A percentile compares a stretch with the other conserved stretches of the same genome.
phyloP scores from a whole-genome alignment of 2,113 vertebrate genomes.

The Phrynosoma platyrhinos region DNA sequence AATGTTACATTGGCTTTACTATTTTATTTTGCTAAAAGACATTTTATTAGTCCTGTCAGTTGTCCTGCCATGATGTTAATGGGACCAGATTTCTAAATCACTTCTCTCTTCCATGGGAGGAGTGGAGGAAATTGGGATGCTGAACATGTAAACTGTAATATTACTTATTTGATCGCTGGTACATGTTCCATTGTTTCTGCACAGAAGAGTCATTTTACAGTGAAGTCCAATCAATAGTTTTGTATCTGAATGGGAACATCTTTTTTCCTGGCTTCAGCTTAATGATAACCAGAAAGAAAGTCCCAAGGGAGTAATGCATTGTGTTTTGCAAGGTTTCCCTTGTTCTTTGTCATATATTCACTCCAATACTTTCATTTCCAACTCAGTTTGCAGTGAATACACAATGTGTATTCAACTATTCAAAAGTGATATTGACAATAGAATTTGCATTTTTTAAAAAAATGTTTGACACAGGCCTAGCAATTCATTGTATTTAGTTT shows the following conservation, averaged over 20 bases:
- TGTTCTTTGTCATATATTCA: background rate
- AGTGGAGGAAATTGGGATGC: background rate
- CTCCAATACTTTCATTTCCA: background rate
- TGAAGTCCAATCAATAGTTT: background rate
- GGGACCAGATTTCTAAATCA: constrained; percentile 14
- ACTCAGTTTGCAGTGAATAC: background rate
- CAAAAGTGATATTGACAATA: background rate
- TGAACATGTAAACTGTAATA: background rate
- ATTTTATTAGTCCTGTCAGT: background rate
- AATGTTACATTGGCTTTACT: background rate
- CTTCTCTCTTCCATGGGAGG: background rate
- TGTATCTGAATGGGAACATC: background rate
- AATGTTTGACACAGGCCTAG: background rate
- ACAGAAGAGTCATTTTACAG: constrained; percentile 10
- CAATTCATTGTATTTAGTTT: background rate
- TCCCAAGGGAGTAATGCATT: background rate
- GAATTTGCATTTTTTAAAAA: background rate
- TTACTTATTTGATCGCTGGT: background rate
- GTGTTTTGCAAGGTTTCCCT: background rate
- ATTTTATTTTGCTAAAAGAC: background rate
- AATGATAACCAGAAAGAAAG: background rate
- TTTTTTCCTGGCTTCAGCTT: background rate
- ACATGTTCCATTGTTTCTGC: background rate
- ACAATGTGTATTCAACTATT: background rate
- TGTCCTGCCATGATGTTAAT: background rate